Conservation (phyloP, 1,140 invertebrate genomes). For the Charaxes varanes region DNA sequence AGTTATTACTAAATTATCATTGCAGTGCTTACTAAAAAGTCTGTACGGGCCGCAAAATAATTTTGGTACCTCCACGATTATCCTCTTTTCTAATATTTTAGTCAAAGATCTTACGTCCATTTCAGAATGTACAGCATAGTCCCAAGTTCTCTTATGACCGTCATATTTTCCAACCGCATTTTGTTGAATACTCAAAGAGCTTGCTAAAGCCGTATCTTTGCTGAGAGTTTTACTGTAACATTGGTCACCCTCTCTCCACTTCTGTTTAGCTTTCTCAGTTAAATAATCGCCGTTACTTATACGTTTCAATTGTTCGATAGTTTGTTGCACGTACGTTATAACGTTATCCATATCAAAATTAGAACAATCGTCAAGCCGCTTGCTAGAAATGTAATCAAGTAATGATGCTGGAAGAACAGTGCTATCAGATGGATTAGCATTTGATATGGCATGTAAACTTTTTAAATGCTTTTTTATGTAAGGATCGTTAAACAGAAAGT, state of each 20-base stretch:
- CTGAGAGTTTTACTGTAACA: constrained; percentile 11
- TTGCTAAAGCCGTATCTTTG: constrained; percentile 34
- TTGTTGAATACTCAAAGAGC: constrained; percentile 39
- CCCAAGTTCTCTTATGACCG: constrained; percentile 30
- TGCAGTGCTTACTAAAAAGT: constrained; percentile 35
- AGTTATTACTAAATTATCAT: constrained; percentile 43
- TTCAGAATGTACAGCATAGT: constrained; percentile 53
- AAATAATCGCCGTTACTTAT: constrained; percentile 66
- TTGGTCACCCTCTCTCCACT: constrained; percentile 42
- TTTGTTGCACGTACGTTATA: constrained; percentile 54
- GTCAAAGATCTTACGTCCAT: constrained; percentile 48
- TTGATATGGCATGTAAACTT: constrained; percentile 29
- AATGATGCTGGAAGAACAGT: constrained; percentile 39
- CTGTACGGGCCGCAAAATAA: constrained; percentile 41
- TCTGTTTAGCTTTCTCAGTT: constrained; percentile 55
- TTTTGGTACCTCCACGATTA: constrained; percentile 51
- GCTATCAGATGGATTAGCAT: constrained; percentile 21
- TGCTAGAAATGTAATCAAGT: constrained; percentile 55
- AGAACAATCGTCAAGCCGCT: constrained; percentile 50
- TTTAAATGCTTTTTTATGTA: constrained; percentile 46
- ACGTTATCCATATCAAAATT: constrained; percentile 64
- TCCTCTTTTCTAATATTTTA: constrained; percentile 55
- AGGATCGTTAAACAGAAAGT: constrained; percentile 40
- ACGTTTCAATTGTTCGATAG: constrained; percentile 59
- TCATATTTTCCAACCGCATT: constrained; percentile 31